Base-by-base conservation (phyloP, 2,888 invertebrate species). In the Amitus sp. region DNA sequence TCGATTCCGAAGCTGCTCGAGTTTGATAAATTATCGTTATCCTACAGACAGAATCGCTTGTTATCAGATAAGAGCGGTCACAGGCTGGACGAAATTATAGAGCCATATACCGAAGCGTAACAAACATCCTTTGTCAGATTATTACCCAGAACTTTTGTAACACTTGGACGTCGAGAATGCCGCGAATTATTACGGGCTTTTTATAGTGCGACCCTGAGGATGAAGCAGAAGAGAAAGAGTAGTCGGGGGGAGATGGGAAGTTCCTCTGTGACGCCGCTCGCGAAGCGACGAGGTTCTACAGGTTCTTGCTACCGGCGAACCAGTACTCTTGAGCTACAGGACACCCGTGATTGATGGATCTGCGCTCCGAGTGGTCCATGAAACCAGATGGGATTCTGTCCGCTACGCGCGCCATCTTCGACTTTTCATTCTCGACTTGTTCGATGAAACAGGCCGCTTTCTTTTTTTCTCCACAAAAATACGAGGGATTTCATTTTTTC, bases 321-420 rank as follows among this genome's bases (percentile, higher is more conserved):
- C 68, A 65, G 68, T 67, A 69, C 70, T 68, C 70, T 67, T 62
- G 66, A 74, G 68, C 73, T 67, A 71, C 73, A 70, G 71, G 73
- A 75, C 76, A 72, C 62, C 61, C 66, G 75, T 79, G 79, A 79
- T 79, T 79, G 79, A 79, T 79, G 76, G 77, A 78, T 78, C 74
- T 73, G 71, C 75, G 70, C 74, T 75, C 73, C 73, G 73, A 74
- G 76, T 71, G 74, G 72, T 75, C 75, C 68, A 19, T 45, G 52
- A 23, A 52, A 52, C 52, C 43, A 52, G 45, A 52, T 52, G 52
- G 34, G 45, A 37, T 34, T 52, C 37, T 37, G 33, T 27, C 45
- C 34, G 33, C 28, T 19, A 19, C 17, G n/a, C n/a, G n/a, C n/a
- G 43, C 19, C 39, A 19, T 37, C 28, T 39, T 20, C 28, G 13